phyloP scores from a whole-genome alignment of 2,113 vertebrate genomes.

The Sporophila hypoxantha region DNA sequence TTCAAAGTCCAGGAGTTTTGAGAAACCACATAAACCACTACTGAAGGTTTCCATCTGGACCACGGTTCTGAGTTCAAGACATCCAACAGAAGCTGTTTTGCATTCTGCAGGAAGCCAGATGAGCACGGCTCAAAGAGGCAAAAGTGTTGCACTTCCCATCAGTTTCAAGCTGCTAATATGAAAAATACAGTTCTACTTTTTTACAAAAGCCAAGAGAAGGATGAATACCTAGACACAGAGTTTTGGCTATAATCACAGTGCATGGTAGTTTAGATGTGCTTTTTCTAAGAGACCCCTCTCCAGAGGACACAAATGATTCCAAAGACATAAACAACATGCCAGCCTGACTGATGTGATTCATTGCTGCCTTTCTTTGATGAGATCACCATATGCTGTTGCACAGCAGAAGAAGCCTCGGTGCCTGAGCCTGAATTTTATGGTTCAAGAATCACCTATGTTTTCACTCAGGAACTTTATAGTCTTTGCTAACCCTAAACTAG shows the following conservation, averaged over 20 bases:
- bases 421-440: background rate
- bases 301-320: background rate
- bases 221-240: background rate
- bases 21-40: background rate
- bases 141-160: background rate
- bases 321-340: background rate
- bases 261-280: background rate
- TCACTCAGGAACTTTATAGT: background rate
- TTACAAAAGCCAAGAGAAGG: background rate
- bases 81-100: background rate
- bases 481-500: background rate
- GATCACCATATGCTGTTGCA: background rate
- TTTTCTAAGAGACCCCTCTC: background rate
- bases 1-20: conserved; percentile 15
- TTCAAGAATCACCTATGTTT: conserved; percentile 10
- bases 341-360: background rate
- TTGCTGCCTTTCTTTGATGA: background rate
- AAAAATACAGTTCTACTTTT: background rate
- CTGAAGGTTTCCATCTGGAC: background rate
- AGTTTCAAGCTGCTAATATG: background rate
- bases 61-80: background rate
- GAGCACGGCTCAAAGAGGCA: background rate
- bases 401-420: background rate
- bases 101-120: background rate
- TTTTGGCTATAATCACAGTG: background rate